These are phyloP conservation scores for Micrasema longulum DNA, from an alignment of 1,140 invertebrate genomes.

Conservation along the genomic window DNA sequence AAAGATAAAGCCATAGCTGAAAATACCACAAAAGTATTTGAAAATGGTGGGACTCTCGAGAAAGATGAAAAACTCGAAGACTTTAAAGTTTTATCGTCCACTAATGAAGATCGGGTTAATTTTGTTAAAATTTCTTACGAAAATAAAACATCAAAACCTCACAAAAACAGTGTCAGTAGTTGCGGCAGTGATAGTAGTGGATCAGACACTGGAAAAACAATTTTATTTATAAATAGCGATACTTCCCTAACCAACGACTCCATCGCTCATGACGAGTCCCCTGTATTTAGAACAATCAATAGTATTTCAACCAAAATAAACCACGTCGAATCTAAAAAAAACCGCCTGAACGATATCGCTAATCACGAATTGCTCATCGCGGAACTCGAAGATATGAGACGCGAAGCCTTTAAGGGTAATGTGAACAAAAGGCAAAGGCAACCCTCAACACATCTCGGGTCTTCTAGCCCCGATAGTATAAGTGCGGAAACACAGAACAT, in stretches of 20 bases:
- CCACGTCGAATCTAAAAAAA: constrained; percentile 56
- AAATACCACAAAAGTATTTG: not conserved
- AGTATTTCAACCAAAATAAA: constrained; percentile 26
- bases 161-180: constrained; percentile 42
- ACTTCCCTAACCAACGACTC: constrained; percentile 27
- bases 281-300: constrained; percentile 4
- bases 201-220: constrained; percentile 42
- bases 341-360: constrained; percentile 67
- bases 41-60: not conserved
- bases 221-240: constrained; percentile 52
- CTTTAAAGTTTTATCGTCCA: constrained; percentile 3
- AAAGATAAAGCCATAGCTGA: not conserved
- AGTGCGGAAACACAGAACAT: constrained; percentile 57
- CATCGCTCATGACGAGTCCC: constrained; percentile 5
- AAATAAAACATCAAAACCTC: constrained; percentile 17
- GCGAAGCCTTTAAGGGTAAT: constrained; percentile 61
- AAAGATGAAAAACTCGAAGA: constrained; percentile 11
- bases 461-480: constrained; percentile 51
- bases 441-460: constrained; percentile 54
- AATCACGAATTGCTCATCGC: constrained; percentile 72
- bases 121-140: constrained; percentile 40
- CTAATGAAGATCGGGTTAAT: constrained; percentile 40
- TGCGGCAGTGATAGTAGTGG: constrained; percentile 49
- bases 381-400: constrained; percentile 69
- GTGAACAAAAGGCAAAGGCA: constrained; percentile 59